A percentile compares a stretch with the other conserved stretches of the same genome.
phyloP scores from a whole-genome alignment of 2,113 vertebrate species.

The Mionectes macconnelli region DNA sequence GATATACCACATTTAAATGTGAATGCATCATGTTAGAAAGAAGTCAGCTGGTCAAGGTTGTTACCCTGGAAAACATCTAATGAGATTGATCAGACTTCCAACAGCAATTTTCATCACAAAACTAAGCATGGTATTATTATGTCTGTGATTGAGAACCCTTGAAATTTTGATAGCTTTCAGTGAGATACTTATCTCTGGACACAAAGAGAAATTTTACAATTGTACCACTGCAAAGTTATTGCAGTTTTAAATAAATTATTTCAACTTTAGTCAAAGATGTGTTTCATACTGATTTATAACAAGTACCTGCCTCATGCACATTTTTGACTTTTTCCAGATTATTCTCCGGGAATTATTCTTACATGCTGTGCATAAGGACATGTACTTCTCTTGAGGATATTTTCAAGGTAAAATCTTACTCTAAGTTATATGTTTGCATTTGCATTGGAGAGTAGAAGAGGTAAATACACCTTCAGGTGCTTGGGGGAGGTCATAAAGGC shows the following conservation, averaged over 20 bases:
- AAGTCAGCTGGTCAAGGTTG: background rate
- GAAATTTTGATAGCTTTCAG: conserved; percentile 30
- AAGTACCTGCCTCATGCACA: background rate
- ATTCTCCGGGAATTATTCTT: background rate
- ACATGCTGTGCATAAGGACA: background rate
- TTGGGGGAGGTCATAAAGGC: background rate
- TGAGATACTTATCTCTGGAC: conserved; percentile 13
- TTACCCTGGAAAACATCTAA: background rate
- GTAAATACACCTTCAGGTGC: background rate
- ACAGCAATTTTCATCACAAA: conserved; percentile 12
- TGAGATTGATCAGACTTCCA: background rate
- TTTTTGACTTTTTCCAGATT: background rate
- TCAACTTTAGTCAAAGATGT: background rate
- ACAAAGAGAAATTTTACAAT: conserved; percentile 19
- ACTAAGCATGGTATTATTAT: background rate
- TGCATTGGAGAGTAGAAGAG: background rate
- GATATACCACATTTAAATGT: background rate
- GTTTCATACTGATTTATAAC: background rate
- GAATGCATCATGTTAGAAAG: background rate
- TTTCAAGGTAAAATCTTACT: background rate
- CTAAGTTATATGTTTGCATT: background rate
- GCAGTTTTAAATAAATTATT: conserved; percentile 15
- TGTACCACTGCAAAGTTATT: background rate
- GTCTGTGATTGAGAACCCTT: background rate
- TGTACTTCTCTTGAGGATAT: background rate